phyloP scores from a whole-genome alignment of 1,140 invertebrate species.

The Danaus melanippus region DNA sequence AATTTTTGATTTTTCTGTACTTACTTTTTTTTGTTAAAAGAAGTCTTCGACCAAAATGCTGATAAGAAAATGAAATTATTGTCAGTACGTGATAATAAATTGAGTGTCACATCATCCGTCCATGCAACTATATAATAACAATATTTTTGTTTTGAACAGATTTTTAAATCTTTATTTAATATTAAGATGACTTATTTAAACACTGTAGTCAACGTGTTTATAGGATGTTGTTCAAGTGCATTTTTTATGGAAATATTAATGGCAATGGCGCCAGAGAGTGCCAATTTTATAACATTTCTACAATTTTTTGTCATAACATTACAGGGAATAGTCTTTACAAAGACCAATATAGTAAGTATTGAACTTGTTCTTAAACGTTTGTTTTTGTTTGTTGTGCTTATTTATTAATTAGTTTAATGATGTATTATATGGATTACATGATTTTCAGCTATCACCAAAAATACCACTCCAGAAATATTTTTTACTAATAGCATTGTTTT shows the following conservation, averaged over 20 bases:
- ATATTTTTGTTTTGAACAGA: no score
- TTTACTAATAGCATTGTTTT: slow-evolving; percentile 52
- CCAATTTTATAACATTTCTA: slow-evolving; percentile 54
- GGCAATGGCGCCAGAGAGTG: slow-evolving; percentile 39
- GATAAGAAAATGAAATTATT: no score
- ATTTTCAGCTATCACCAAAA: slow-evolving; percentile 54
- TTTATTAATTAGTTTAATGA: neutral
- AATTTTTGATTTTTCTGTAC: no score
- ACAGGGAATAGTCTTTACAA: slow-evolving; percentile 46
- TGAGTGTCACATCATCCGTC: no score
- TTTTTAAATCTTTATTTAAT: neutral
- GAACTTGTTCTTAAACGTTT: slow-evolving; percentile 5
- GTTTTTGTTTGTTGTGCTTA: neutral
- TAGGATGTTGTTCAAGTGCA: slow-evolving; percentile 50
- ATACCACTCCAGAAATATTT: slow-evolving; percentile 56
- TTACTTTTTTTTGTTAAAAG: no score
- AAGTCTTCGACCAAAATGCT: no score
- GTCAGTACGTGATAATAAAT: no score
- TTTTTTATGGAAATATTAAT: slow-evolving; percentile 66
- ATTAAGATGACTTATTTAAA: slow-evolving; percentile 31
- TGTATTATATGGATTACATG: slow-evolving; percentile 6
- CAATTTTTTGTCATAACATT: slow-evolving; percentile 54
- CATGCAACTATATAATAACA: no score
- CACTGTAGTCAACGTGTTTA: slow-evolving; percentile 41
- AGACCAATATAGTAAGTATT: slow-evolving; percentile 46